Evolutionary conservation across 2,113 vertebrate genomes (phyloP).

Genomic region (Parotia lawesii): DNA sequence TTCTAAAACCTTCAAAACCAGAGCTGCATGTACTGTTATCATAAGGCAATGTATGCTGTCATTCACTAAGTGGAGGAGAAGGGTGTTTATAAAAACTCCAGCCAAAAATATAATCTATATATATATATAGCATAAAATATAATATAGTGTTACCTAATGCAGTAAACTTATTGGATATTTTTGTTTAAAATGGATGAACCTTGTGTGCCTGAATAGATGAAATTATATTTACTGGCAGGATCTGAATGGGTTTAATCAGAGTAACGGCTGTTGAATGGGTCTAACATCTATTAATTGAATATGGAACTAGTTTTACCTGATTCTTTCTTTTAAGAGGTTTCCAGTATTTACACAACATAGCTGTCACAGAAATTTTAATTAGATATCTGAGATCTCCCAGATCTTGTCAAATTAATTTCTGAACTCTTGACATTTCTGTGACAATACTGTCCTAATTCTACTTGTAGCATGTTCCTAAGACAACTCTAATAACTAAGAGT

Average conservation of each 20-base stretch:
- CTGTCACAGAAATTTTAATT: slow-evolving; percentile 24
- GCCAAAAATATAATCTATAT: background rate
- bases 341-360: slow-evolving; percentile 23
- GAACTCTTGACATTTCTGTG: slow-evolving; percentile 33
- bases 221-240: background rate
- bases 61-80: background rate
- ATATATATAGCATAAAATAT: background rate
- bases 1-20: background rate
- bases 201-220: background rate
- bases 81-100: background rate
- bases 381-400: slow-evolving; percentile 1
- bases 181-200: background rate
- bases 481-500: slow-evolving; percentile 14
- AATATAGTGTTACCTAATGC: background rate
- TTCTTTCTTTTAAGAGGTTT: background rate
- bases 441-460: slow-evolving; percentile 29
- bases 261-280: background rate
- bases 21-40: background rate
- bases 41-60: background rate
- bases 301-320: background rate
- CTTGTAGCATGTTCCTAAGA: slow-evolving; percentile 26
- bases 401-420: slow-evolving; percentile 52
- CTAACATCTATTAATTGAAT: background rate
- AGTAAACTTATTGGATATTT: background rate
- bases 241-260: background rate